These are phyloP conservation scores for Oceanodroma leucorhoa DNA, from an alignment of 2,797 vertebrate genomes.

Conservation along the genomic window DNA sequence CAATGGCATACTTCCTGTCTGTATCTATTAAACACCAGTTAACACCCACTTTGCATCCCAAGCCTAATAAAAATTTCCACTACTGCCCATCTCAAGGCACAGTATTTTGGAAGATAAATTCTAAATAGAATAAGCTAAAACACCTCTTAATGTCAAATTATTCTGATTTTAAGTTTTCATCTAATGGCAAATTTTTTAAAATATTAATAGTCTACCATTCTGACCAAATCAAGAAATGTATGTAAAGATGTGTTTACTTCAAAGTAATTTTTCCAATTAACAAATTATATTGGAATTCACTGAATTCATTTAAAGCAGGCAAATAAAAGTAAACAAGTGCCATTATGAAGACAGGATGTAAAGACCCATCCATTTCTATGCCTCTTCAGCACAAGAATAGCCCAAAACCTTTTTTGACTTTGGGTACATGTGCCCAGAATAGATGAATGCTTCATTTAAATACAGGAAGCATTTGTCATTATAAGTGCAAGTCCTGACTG, in stretches of 20 bases:
- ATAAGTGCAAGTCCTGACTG: neutral
- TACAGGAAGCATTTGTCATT: conserved; percentile 41
- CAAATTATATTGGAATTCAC: neutral
- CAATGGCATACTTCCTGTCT: conserved; percentile 39
- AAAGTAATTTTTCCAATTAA: neutral
- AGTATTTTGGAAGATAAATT: neutral
- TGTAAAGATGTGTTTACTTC: neutral
- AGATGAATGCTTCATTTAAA: conserved; percentile 47
- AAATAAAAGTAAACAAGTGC: neutral
- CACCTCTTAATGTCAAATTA: neutral
- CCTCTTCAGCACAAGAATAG: neutral
- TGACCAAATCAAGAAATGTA: neutral
- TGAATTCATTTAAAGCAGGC: neutral
- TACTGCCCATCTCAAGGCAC: neutral
- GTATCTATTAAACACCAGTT: conserved; percentile 15
- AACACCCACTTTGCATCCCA: conserved; percentile 32
- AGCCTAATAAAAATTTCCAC: neutral
- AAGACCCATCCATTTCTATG: neutral
- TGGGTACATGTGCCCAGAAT: conserved; percentile 5
- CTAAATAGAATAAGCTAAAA: neutral
- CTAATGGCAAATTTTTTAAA: neutral
- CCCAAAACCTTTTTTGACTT: neutral
- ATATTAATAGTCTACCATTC: neutral
- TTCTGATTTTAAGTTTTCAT: neutral
- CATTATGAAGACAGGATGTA: neutral